A percentile compares a stretch with the other conserved stretches of the same genome.
Conservation (phyloP, 2,797 vertebrate genomes). For the Etheostoma nigrum region DNA sequence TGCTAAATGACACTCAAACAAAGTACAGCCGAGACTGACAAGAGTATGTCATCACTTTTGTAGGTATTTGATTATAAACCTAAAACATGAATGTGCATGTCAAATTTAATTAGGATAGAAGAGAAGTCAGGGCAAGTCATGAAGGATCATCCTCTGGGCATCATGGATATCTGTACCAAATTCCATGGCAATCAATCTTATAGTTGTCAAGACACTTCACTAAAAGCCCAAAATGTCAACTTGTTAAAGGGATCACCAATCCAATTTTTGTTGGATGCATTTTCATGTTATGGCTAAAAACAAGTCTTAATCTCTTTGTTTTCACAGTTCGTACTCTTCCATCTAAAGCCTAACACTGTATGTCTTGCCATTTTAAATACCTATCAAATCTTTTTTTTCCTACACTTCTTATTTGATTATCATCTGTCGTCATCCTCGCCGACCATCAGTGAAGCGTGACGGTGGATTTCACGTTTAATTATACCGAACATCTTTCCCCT, state of each 20-base stretch:
- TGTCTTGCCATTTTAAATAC: background rate
- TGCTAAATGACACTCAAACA: too few species aligned
- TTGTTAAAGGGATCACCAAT: background rate
- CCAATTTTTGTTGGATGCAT: too few species aligned
- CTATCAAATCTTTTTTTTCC: constrained; percentile 1
- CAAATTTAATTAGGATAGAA: too few species aligned
- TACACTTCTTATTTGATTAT: constrained; percentile 26
- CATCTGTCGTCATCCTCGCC: constrained; percentile 4
- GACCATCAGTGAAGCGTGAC: constrained; percentile 7
- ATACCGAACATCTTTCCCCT: constrained; percentile 16
- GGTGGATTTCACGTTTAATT: constrained; percentile 32
- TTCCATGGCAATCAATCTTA: background rate
- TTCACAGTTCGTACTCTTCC: background rate
- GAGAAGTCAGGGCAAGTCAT: background rate
- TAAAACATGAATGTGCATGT: too few species aligned
- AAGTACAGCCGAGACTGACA: too few species aligned
- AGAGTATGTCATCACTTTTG: too few species aligned
- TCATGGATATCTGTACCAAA: background rate
- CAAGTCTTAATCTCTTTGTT: too few species aligned
- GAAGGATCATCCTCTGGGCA: background rate
- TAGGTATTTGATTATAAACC: too few species aligned
- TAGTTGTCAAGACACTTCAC: background rate
- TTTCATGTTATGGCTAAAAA: too few species aligned
- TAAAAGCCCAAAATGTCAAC: too few species aligned
- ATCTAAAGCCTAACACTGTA: background rate